Base-by-base conservation (phyloP, 2,888 invertebrate species). In the Tenthredo livida region DNA sequence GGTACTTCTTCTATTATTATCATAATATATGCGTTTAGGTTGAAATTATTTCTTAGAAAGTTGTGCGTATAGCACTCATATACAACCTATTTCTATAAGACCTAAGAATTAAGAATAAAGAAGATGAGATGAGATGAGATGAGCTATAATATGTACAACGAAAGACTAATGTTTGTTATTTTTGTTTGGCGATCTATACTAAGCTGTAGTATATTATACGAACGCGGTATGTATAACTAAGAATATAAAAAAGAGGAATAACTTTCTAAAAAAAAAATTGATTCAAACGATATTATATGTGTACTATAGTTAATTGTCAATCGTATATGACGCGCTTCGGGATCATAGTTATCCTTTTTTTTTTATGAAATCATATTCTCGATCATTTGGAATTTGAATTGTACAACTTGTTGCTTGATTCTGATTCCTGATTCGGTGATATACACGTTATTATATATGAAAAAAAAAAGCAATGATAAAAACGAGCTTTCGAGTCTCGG, bases 1-100 rank as follows among this genome's bases (percentile, higher is more conserved):
- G 33, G 33, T 25, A 67, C n/a, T 67, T 67, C 1, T 29, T 33
- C 67, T 67, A 33, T 67, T 67, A 33, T 67, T 21, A 40, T 73
- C 2, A 43, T 43, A 40, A n/a, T n/a, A n/a, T n/a, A n/a, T n/a
- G n/a, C 7, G 43, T 67, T 43, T 25, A 25, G 43, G 40, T 25
- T 73, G 43, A 21, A 73, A 43, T 73, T 40, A 73, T 73, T 43
- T 73, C 73, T 73, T 73, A 47, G 73, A 73, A 73, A 73, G 73
- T 73, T 43, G n/a, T 73, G 21, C 33, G 33, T 43, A 73, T n/a
- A 9, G 21, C 10, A 9, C 9, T 5, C 5, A 40, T 73, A n/a
- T 67, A 29, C 67, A 33, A 29, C 67, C 15, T 33, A 33, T 33
- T 33, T 33, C 67, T 17, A 33, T 17, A 33, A 15, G 67, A 33